Evolutionary conservation across 2,113 vertebrate species (phyloP).

Genomic region (Lepidothrix coronata): DNA sequence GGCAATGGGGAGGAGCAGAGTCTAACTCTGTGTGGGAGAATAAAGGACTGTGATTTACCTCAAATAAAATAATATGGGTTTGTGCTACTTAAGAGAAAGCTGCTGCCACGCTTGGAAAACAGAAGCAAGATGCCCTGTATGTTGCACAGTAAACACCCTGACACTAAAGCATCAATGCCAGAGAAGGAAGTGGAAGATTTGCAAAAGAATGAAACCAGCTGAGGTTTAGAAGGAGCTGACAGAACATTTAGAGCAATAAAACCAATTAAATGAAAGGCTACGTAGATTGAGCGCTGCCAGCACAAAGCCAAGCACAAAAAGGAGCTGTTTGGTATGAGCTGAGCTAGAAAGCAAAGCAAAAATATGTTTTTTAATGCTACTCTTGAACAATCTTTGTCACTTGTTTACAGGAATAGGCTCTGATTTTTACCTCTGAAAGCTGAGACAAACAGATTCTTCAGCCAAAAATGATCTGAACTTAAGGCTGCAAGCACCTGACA

Average conservation of each 20-base stretch:
- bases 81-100: background rate
- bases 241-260: background rate
- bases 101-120: background rate
- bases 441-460: background rate
- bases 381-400: background rate
- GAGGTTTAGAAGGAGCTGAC: constrained; percentile 28
- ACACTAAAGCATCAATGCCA: background rate
- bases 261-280: background rate
- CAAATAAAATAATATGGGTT: background rate
- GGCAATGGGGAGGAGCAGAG: background rate
- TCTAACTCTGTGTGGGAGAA: background rate
- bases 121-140: background rate
- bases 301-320: background rate
- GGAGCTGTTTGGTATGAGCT: background rate
- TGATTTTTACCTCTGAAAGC: background rate
- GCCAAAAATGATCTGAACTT: background rate
- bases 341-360: background rate
- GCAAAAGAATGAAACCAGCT: background rate
- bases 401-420: background rate
- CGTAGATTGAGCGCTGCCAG: background rate
- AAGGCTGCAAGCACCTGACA: background rate
- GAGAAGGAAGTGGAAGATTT: background rate
- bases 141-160: background rate
- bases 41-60: background rate
- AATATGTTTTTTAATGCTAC: background rate